phyloP scores from a whole-genome alignment of 2,888 invertebrate genomes.

The Brachypalpus laphriformis region DNA sequence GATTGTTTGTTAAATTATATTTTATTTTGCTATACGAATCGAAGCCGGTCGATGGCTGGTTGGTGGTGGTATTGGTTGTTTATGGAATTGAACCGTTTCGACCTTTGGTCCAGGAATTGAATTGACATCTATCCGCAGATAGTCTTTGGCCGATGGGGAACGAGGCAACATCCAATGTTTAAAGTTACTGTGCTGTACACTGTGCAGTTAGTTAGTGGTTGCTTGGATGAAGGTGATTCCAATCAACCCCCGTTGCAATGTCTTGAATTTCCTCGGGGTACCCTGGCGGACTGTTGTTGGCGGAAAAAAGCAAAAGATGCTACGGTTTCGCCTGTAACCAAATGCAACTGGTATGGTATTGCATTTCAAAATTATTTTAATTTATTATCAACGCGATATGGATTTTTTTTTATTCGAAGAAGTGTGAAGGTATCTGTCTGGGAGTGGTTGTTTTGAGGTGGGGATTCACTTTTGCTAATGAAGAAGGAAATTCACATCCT shows the following conservation, averaged over 20 bases:
- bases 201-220: neutral
- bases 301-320: neutral
- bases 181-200: neutral
- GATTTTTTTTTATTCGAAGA: neutral
- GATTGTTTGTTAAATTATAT: constrained; percentile 56
- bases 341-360: constrained; percentile 8
- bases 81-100: constrained; percentile 9
- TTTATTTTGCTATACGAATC: constrained; percentile 9
- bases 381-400: constrained; percentile 6
- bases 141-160: neutral
- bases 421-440: neutral
- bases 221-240: constrained; percentile 24
- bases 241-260: constrained; percentile 25
- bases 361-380: constrained; percentile 12
- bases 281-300: neutral
- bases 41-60: neutral
- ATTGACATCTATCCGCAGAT: constrained; percentile 19
- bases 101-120: constrained; percentile 35
- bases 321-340: neutral
- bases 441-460: neutral
- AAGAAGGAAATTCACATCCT: neutral
- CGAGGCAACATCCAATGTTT: constrained; percentile 16
- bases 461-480: neutral
- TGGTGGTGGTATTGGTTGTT: neutral
- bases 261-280: constrained; percentile 35